phyloP scores from a whole-genome alignment of 2,113 vertebrate genomes.

The Pithys albifrons region DNA sequence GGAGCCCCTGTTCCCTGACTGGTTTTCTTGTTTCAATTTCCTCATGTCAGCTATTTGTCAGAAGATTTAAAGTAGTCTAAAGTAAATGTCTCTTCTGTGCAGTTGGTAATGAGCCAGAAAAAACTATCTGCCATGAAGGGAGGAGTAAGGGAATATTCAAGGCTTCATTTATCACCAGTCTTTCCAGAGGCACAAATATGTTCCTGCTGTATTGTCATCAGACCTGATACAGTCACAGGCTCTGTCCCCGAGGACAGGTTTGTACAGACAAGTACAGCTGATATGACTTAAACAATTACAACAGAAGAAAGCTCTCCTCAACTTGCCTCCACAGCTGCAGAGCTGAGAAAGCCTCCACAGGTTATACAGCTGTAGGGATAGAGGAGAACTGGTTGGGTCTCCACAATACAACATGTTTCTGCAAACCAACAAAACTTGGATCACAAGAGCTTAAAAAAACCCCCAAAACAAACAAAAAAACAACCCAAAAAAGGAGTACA shows the following conservation, averaged over 20 bases:
- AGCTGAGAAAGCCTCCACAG: constrained; percentile 1
- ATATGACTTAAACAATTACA: not conserved
- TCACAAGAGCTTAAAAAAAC: not conserved
- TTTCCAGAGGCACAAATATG: not conserved
- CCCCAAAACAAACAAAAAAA: not conserved
- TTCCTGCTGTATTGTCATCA: not conserved
- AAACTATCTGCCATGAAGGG: not conserved
- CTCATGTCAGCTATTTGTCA: not conserved
- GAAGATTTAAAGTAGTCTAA: not conserved
- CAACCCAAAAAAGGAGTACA: not conserved
- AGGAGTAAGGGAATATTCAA: not conserved
- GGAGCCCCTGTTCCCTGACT: not conserved
- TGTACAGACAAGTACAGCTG: not conserved
- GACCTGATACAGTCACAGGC: not conserved
- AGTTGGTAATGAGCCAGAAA: not conserved
- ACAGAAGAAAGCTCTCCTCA: not conserved
- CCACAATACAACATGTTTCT: not conserved
- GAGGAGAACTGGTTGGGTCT: not conserved
- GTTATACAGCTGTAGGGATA: constrained; percentile 16
- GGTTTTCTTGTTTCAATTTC: not conserved
- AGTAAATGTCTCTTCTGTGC: not conserved
- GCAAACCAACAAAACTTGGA: not conserved
- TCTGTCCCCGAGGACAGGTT: not conserved
- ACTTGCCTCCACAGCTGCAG: constrained; percentile 22
- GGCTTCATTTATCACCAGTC: not conserved